Evolutionary conservation across 2,888 invertebrate genomes (phyloP).

Genomic region (Scaptomyza reducta): DNA sequence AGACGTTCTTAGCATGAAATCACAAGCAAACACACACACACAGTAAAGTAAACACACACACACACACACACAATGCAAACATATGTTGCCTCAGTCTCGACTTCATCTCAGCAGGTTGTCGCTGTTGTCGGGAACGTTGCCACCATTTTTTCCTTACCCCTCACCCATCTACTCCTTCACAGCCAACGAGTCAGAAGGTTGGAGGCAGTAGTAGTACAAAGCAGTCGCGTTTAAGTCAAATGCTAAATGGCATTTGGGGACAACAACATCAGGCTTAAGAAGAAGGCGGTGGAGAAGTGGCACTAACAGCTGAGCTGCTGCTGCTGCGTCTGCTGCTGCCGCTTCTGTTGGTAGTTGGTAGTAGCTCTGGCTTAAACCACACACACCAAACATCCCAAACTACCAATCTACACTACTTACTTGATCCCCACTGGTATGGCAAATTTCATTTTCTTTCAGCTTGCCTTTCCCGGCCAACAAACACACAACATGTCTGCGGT

Average conservation of each 20-base stretch:
- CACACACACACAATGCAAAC: constrained; percentile 42
- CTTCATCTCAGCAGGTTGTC: constrained; percentile 75
- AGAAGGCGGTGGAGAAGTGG: constrained; percentile 3
- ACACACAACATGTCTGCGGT: constrained; percentile 55
- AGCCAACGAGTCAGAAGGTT: constrained; percentile 35
- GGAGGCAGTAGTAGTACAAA: constrained; percentile 18
- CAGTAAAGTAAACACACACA: constrained; percentile 35
- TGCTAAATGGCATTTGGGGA: constrained; percentile 76
- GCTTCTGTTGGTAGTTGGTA: constrained; percentile 1
- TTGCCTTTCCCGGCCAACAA: constrained; percentile 38
- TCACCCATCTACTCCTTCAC: constrained; percentile 20
- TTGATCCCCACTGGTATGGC: constrained; percentile 5
- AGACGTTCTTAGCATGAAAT: constrained; percentile 68
- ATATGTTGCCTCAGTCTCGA: constrained; percentile 61
- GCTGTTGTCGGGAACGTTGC: constrained; percentile 3
- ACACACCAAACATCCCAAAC: neutral
- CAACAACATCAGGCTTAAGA: constrained; percentile 32
- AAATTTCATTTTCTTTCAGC: constrained; percentile 58
- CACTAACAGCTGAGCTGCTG: constrained; percentile 68
- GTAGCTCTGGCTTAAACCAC: constrained; percentile 10
- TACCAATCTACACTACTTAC: neutral
- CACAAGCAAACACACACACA: constrained; percentile 45
- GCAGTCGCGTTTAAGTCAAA: constrained; percentile 68
- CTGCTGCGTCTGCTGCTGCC: neutral
- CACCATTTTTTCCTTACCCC: neutral